A percentile compares a stretch with the other conserved stretches of the same genome.
phyloP scores from a whole-genome alignment of 2,888 invertebrate genomes.

The Cremastobaeus sp. region DNA sequence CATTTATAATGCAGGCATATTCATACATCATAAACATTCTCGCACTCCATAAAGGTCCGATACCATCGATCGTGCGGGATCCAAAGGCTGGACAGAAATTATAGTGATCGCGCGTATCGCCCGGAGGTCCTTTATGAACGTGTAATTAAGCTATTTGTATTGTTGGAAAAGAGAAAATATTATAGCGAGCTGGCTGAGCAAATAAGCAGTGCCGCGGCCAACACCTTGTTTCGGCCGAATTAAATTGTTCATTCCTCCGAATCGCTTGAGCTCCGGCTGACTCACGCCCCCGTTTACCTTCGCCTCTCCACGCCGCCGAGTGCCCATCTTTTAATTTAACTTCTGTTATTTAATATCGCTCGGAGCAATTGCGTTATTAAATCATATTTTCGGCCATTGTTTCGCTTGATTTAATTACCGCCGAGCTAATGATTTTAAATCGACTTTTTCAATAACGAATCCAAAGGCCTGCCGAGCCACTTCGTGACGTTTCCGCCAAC shows the following conservation, averaged over 20 bases:
- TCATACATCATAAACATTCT: constrained; percentile 38
- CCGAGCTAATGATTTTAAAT: constrained; percentile 42
- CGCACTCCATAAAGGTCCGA: constrained; percentile 20
- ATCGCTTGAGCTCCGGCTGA: constrained; percentile 6
- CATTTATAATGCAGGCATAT: constrained; percentile 54
- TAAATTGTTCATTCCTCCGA: constrained; percentile 63
- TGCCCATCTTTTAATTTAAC: constrained; percentile 30
- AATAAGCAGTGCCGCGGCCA: constrained; percentile 67
- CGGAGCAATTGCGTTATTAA: constrained; percentile 31
- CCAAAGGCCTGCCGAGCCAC: constrained; percentile 8
- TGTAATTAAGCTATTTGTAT: constrained; percentile 72
- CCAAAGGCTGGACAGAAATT: constrained; percentile 62
- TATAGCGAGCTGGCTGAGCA: constrained; percentile 60
- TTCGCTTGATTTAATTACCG: constrained; percentile 36
- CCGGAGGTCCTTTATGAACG: constrained; percentile 61
- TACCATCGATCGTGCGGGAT: constrained; percentile 48
- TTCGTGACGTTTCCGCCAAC: constrained; percentile 21
- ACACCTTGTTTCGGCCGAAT: constrained; percentile 68
- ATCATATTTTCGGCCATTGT: constrained; percentile 36
- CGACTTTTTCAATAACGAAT: constrained; percentile 33
- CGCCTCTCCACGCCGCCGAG: background rate
- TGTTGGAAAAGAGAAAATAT: constrained; percentile 63
- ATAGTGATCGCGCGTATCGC: constrained; percentile 66
- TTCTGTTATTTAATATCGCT: constrained; percentile 38
- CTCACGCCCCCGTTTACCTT: constrained; percentile 9